These are phyloP conservation scores for Trichonephila clavata DNA, from an alignment of 1,140 invertebrate species.

Conservation along the genomic window DNA sequence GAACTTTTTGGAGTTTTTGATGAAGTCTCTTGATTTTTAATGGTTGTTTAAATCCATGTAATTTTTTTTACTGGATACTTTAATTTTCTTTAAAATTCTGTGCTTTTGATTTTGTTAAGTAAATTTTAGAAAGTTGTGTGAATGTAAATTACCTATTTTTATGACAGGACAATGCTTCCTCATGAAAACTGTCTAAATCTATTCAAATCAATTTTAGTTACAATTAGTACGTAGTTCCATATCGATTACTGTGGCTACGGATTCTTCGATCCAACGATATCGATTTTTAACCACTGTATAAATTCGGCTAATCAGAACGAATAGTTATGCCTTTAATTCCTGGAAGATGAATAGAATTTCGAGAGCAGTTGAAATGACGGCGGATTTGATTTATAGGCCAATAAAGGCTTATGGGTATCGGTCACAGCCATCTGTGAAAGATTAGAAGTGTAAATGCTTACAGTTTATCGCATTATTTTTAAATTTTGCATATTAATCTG, in stretches of 20 bases:
- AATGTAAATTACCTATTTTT: too few relatives aligned
- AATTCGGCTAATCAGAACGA: slow-evolving; percentile 57
- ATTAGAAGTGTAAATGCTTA: slow-evolving; percentile 28
- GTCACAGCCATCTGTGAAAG: slow-evolving; percentile 42
- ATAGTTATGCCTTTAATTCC: slow-evolving; percentile 64
- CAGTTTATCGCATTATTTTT: slow-evolving; percentile 6
- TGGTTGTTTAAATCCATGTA: too few relatives aligned
- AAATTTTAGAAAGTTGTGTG: too few relatives aligned
- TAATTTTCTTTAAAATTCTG: too few relatives aligned
- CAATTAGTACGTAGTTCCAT: slow-evolving; percentile 50
- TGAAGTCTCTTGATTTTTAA: too few relatives aligned
- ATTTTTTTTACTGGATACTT: too few relatives aligned
- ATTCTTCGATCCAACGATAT: slow-evolving; percentile 57
- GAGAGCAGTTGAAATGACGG: background rate
- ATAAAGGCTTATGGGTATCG: slow-evolving; percentile 47
- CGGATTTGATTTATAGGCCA: slow-evolving; percentile 51
- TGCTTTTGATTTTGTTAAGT: too few relatives aligned
- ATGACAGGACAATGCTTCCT: too few relatives aligned
- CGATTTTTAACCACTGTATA: slow-evolving; percentile 68
- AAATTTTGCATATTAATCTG: background rate
- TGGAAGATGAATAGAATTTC: slow-evolving; percentile 44
- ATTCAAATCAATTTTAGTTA: slow-evolving; percentile 34
- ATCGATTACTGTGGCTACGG: slow-evolving; percentile 48
- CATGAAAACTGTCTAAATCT: too few relatives aligned
- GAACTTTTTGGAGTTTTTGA: too few relatives aligned